phyloP scores from a whole-genome alignment of 2,888 invertebrate genomes.

The Melinaea menophilus region DNA sequence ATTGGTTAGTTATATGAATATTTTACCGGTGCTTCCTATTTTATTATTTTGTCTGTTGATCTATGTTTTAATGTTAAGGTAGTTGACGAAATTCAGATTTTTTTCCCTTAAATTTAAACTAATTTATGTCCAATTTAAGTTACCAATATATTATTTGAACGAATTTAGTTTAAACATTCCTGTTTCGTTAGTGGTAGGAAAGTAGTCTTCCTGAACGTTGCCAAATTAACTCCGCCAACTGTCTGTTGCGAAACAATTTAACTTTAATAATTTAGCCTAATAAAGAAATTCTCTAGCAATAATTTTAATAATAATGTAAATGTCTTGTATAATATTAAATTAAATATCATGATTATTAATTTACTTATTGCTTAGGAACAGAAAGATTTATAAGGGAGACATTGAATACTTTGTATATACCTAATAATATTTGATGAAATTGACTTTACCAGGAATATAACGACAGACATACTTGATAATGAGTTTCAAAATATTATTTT shows the following conservation, averaged over 20 bases:
- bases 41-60: constrained; percentile 71
- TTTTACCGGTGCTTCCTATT: constrained; percentile 72
- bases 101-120: constrained; percentile 46
- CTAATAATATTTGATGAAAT: constrained; percentile 32
- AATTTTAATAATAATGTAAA: constrained; percentile 73
- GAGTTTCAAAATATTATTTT: constrained; percentile 46
- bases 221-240: constrained; percentile 75
- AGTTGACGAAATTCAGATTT: constrained; percentile 59
- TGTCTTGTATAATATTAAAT: constrained; percentile 74
- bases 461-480: constrained; percentile 44
- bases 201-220: constrained; percentile 78
- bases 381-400: constrained; percentile 46
- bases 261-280: constrained; percentile 66
- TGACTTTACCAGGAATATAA: constrained; percentile 53
- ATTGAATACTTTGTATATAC: constrained; percentile 58
- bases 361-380: constrained; percentile 44
- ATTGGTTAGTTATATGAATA: constrained; percentile 57
- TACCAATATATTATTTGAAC: constrained; percentile 74
- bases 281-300: constrained; percentile 76
- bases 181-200: constrained; percentile 76
- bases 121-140: constrained; percentile 66
- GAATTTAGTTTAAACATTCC: constrained; percentile 76
- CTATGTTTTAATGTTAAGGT: constrained; percentile 68
- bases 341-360: constrained; percentile 57
- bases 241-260: constrained; percentile 71